Evolutionary conservation across 1,140 invertebrate species (phyloP).

Genomic region (Drosophila sp.): DNA sequence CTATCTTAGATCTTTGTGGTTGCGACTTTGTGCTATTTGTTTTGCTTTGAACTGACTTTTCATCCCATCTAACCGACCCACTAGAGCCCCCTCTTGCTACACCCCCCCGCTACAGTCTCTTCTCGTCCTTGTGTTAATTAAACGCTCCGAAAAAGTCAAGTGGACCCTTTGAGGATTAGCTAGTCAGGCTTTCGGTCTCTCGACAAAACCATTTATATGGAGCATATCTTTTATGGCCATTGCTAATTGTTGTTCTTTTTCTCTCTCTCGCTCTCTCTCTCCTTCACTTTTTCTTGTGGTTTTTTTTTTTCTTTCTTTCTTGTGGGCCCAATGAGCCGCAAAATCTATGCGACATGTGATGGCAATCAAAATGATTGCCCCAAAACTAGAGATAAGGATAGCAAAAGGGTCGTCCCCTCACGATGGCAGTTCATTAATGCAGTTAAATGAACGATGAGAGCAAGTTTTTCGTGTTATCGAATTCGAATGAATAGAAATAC

Average conservation of each 20-base stretch:
- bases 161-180: constrained; percentile 59
- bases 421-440: constrained; percentile 64
- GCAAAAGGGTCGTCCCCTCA: not conserved
- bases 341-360: constrained; percentile 80
- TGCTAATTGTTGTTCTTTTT: constrained; percentile 65
- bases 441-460: constrained; percentile 62
- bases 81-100: not conserved
- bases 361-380: constrained; percentile 72
- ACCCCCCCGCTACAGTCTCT: not conserved
- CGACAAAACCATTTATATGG: constrained; percentile 46
- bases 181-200: constrained; percentile 43
- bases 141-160: constrained; percentile 65
- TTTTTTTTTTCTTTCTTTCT: constrained; percentile 4
- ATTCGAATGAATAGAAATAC: not conserved
- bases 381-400: constrained; percentile 7
- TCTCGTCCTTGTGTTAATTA: constrained; percentile 59
- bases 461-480: constrained; percentile 39
- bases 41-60: constrained; percentile 71
- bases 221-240: constrained; percentile 66
- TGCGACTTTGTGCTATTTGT: constrained; percentile 66
- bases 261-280: not conserved
- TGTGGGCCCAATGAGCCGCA: constrained; percentile 62
- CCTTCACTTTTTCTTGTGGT: not conserved
- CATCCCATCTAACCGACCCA: not conserved
- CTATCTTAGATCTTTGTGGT: constrained; percentile 69